Conservation (phyloP, 2,797 vertebrate genomes). For the Nasua narica region DNA sequence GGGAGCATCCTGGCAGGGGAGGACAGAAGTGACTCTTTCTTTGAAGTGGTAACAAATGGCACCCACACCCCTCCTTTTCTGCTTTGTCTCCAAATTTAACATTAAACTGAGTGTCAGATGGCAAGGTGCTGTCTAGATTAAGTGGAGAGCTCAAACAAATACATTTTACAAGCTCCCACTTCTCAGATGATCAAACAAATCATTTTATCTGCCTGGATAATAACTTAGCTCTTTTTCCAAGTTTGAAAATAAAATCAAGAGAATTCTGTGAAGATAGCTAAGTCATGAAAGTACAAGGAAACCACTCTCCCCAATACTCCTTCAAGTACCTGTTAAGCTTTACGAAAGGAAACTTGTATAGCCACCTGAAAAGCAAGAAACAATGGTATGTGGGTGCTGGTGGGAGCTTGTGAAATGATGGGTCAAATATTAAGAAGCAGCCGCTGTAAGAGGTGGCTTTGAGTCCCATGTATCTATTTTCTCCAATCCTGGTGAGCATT, state of each 20-base stretch:
- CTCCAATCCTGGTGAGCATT: not conserved
- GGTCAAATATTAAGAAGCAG: not conserved
- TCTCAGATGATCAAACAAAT: not conserved
- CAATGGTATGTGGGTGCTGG: not conserved
- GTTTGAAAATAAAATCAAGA: not conserved
- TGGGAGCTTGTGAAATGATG: not conserved
- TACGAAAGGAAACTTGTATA: not conserved
- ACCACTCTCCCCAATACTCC: not conserved
- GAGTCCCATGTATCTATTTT: not conserved
- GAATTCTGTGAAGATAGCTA: not conserved
- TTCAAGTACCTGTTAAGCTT: not conserved
- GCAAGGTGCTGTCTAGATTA: conserved; percentile 39
- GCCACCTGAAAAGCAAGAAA: not conserved
- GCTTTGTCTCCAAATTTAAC: not conserved
- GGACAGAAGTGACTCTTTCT: not conserved
- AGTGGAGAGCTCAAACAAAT: not conserved
- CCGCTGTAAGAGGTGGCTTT: not conserved
- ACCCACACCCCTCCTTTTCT: not conserved
- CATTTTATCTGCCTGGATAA: not conserved
- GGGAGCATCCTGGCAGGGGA: not conserved
- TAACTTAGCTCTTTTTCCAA: not conserved
- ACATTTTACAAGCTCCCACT: not conserved
- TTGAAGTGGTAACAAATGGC: not conserved
- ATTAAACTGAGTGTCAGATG: conserved; percentile 9
- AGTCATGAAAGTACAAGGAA: not conserved